Evolutionary conservation across 2,797 vertebrate genomes (phyloP), one percentile per base, ranked within the genome.

Genomic region (Channa striata): DNA sequence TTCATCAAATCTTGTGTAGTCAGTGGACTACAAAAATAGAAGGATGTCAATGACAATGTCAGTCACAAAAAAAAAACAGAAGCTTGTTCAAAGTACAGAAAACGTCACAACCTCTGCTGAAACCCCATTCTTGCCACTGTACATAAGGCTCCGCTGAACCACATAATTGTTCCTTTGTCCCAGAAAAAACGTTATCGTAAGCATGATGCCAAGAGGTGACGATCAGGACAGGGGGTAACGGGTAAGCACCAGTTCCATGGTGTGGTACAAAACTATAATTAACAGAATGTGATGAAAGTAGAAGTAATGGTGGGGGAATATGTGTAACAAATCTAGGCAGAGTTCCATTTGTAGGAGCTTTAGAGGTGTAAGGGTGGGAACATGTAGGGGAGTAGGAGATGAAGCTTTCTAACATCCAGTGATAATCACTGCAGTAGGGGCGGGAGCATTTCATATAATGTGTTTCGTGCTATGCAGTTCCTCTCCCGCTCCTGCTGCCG

Each of bases 331-430:
- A 42, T 17, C 40, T 43, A 40, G 65, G 71, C 62, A 23, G 37
- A 52, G 57, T 19, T 75, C 4, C 25, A 52, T 21, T 37, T 66
- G 48, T 43, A 50, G 67, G 52, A 53, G 63, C 23, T 63, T 73
- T 64, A 73, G 63, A 73, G 68, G 77, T 60, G 64, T 19, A 58
- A 71, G 61, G 67, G 59, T 53, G 51, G 52, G 57, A 82, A 59
- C 59, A 19, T 0, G 20, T 8, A 4, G 39, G 23, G 59, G 20
- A 30, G 40, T 0, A 6, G 33, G 53, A 39, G 36, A 19, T 17
- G 16, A 42, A 47, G 54, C 59, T 58, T 20, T 14, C 63, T 37
- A 77, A 53, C 64, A 37, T 42, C 19, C 48, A 17, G 48, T 37
- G 36, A 46, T 67, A 60, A 68, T 73, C 10, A 46, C 46, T 52